These are phyloP conservation scores for Babylonia areolata DNA, from an alignment of 1,140 invertebrate species.

Conservation along the genomic window DNA sequence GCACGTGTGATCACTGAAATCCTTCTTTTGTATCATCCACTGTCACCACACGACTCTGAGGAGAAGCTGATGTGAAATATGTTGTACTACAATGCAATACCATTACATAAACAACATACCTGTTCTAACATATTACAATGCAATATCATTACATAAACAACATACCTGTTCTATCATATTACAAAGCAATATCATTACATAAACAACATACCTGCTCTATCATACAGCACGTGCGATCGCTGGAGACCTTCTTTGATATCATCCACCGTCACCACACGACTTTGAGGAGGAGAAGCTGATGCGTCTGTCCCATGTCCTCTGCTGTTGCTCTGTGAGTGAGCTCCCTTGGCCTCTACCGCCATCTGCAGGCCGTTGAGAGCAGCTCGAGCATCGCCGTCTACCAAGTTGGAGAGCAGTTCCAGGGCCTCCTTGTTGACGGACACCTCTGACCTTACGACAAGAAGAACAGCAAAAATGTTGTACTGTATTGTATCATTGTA, in stretches of 20 bases:
- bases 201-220: slow-evolving; percentile 79
- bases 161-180: slow-evolving; percentile 84
- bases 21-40: slow-evolving; percentile 69
- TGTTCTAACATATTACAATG: too few species aligned
- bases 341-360: slow-evolving; percentile 79
- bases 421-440: slow-evolving; percentile 82
- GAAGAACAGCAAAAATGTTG: too few species aligned
- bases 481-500: too few species aligned
- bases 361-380: slow-evolving; percentile 87
- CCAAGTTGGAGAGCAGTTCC: slow-evolving; percentile 84
- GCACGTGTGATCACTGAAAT: slow-evolving; percentile 82
- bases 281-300: neutral
- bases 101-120: too few species aligned
- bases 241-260: slow-evolving; percentile 77
- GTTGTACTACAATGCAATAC: too few species aligned
- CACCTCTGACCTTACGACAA: slow-evolving; percentile 26
- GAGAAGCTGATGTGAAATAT: too few species aligned
- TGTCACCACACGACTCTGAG: slow-evolving; percentile 50
- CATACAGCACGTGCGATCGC: slow-evolving; percentile 85
- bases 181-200: neutral
- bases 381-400: slow-evolving; percentile 88
- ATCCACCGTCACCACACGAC: slow-evolving; percentile 57
- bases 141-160: too few species aligned
- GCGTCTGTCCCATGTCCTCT: neutral
- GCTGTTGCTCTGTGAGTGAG: neutral